These are phyloP conservation scores for Myiozetetes cayanensis DNA, from an alignment of 2,113 vertebrate species.

Conservation along the genomic window DNA sequence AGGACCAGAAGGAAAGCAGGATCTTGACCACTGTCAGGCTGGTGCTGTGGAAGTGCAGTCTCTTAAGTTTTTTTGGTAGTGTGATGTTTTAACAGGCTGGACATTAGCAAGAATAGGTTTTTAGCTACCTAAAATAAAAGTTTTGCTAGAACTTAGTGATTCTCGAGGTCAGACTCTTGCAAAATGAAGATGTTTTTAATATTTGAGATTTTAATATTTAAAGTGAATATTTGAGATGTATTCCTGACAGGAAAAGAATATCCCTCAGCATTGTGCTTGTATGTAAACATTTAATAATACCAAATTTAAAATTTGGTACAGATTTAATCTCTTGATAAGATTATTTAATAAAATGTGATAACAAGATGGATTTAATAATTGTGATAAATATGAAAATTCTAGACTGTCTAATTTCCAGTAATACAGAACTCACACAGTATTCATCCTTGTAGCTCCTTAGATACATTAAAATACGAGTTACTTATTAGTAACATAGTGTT, in stretches of 20 bases:
- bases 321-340: neutral
- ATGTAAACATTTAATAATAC: neutral
- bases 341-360: neutral
- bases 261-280: neutral
- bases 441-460: neutral
- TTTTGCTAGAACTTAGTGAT: neutral
- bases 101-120: neutral
- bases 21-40: neutral
- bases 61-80: accelerated
- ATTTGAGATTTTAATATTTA: neutral
- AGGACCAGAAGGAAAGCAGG: neutral
- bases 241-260: neutral
- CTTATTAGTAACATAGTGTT: neutral
- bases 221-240: neutral
- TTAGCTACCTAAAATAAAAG: neutral
- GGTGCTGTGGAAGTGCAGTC: neutral
- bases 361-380: neutral
- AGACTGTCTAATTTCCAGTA: neutral
- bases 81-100: neutral
- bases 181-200: neutral
- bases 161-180: neutral
- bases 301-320: neutral
- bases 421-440: neutral
- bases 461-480: neutral
- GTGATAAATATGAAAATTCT: neutral